Percentiles rank a stretch among this genome's conserved stretches.
phyloP scores from a whole-genome alignment of 2,888 invertebrate genomes.

The Plebejus anna region DNA sequence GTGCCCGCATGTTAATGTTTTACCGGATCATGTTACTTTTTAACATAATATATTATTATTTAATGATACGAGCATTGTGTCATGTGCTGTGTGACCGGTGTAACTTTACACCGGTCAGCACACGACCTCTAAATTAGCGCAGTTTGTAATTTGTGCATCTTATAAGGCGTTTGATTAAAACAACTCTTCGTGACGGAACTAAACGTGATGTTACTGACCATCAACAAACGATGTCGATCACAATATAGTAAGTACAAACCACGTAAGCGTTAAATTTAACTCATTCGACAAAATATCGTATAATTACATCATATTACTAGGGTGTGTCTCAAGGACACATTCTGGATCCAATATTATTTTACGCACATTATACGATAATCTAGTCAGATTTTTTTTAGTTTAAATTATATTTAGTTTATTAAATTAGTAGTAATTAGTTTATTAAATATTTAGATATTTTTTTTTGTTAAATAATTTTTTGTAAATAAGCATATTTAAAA shows the following conservation, averaged over 20 bases:
- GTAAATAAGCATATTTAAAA: too few relatives aligned
- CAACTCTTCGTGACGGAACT: neutral
- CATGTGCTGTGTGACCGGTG: neutral
- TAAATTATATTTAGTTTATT: too few relatives aligned
- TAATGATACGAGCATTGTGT: neutral
- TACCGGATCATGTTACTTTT: neutral
- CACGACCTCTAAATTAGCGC: neutral
- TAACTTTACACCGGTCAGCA: slow-evolving; percentile 2
- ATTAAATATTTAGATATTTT: too few relatives aligned
- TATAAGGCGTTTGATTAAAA: neutral
- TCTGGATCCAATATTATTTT: neutral
- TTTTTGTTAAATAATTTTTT: too few relatives aligned
- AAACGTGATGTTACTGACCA: neutral
- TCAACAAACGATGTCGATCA: neutral
- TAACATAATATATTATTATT: neutral
- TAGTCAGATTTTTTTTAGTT: neutral
- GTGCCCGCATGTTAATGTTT: slow-evolving; percentile 1
- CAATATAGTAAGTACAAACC: slow-evolving; percentile 9
- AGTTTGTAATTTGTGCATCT: neutral
- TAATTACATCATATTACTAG: neutral
- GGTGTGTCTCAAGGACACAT: slow-evolving; percentile 6
- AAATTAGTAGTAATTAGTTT: too few relatives aligned
- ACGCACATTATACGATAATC: neutral
- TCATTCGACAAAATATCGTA: neutral
- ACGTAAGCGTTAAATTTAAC: neutral